These are phyloP conservation scores for Nemapogon koenigi DNA, from an alignment of 2,888 invertebrate genomes.

Conservation along the genomic window DNA sequence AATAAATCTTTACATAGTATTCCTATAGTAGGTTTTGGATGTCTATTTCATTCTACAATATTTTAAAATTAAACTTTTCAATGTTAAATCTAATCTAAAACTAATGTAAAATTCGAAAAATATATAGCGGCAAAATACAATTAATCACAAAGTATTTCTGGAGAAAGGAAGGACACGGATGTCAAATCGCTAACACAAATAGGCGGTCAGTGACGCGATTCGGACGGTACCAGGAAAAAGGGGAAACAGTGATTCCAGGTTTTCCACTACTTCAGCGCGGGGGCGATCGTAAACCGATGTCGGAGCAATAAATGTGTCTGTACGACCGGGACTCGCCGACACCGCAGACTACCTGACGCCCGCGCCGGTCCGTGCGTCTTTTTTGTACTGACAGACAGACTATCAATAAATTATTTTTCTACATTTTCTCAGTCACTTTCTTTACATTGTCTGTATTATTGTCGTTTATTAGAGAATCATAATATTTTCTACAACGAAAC, in stretches of 20 bases:
- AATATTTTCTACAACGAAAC: too few species aligned
- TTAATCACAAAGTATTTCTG: slow-evolving; percentile 28
- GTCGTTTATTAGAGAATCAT: too few species aligned
- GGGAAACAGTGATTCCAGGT: slow-evolving; percentile 1
- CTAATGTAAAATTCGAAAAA: slow-evolving; percentile 1
- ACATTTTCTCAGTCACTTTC: too few species aligned
- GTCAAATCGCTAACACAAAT: slow-evolving; percentile 32
- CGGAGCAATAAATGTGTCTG: slow-evolving; percentile 16
- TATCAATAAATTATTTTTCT: not conserved
- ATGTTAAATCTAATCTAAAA: not conserved
- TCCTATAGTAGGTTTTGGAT: too few species aligned
- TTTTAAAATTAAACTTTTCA: not conserved
- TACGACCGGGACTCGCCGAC: slow-evolving; percentile 14
- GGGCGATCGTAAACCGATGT: slow-evolving; percentile 8
- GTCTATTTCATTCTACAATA: too few species aligned
- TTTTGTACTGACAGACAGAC: not conserved
- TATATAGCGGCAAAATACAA: slow-evolving; percentile 1
- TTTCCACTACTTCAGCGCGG: slow-evolving; percentile 3
- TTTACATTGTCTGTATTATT: too few species aligned
- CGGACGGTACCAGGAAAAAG: slow-evolving; percentile 1
- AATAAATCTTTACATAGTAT: too few species aligned
- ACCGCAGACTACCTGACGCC: slow-evolving; percentile 39
- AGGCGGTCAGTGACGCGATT: slow-evolving; percentile 40
- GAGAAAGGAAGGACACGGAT: slow-evolving; percentile 39
- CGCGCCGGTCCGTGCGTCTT: too few species aligned